Percentiles rank a stretch among this genome's conserved stretches.
These are phyloP conservation scores for Theropithecus gelada DNA, from an alignment of 2,113 vertebrate genomes.

Conservation along the genomic window DNA sequence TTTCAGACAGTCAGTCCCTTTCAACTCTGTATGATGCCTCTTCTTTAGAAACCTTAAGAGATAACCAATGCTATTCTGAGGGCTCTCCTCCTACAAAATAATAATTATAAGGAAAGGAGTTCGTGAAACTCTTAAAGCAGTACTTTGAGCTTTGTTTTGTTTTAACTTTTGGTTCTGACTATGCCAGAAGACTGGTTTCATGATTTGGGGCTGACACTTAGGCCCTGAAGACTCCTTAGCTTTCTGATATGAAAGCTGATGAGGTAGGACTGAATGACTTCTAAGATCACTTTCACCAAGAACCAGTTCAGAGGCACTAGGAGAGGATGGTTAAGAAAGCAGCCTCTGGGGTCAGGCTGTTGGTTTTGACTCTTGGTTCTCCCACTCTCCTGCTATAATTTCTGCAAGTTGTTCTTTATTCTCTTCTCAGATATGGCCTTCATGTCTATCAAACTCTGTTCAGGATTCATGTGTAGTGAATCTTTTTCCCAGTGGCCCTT, in stretches of 20 bases:
- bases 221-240: no score
- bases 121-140: not conserved
- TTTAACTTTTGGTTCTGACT: not conserved
- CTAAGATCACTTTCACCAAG: not conserved
- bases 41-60: not conserved
- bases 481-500: not conserved
- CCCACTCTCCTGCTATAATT: not conserved
- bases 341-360: not conserved
- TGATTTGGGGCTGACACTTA: not conserved
- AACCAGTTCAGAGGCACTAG: not conserved
- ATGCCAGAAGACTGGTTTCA: not conserved
- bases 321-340: rapidly evolving
- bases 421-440: not conserved
- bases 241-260: not conserved
- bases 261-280: not conserved
- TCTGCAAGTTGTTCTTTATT: not conserved
- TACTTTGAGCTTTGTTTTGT: not conserved
- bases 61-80: not conserved
- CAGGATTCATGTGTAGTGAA: not conserved
- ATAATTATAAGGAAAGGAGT: not conserved
- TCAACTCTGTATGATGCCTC: not conserved
- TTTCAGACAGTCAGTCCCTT: not conserved
- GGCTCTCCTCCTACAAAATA: not conserved
- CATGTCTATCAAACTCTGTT: not conserved
- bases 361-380: not conserved